phyloP scores from a whole-genome alignment of 1,140 invertebrate species.

The Littorina saxatilis region DNA sequence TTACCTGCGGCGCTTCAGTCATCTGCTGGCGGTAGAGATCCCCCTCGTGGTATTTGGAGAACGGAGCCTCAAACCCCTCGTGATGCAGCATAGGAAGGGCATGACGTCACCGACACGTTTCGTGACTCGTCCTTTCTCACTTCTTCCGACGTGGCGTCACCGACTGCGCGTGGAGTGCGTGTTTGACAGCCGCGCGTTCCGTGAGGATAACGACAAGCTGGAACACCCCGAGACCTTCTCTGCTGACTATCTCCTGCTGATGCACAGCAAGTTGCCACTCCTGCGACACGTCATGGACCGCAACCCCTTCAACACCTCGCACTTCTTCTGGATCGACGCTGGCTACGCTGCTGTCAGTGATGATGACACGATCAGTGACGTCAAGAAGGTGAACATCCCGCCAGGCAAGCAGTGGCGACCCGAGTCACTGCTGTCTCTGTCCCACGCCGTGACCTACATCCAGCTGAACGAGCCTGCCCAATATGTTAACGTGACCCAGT shows the following conservation, averaged over 20 bases:
- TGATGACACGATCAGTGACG: slow-evolving; percentile 12
- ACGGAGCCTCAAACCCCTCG: background rate
- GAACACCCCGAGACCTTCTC: slow-evolving; percentile 52
- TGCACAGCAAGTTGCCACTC: slow-evolving; percentile 55
- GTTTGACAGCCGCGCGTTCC: slow-evolving; percentile 41
- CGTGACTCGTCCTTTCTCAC: background rate
- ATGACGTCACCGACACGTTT: background rate
- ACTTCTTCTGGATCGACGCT: slow-evolving; percentile 58
- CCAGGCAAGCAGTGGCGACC: background rate
- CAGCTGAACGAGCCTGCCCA: background rate
- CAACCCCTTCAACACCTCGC: slow-evolving; percentile 46
- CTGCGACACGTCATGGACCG: slow-evolving; percentile 29
- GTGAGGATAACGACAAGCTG: slow-evolving; percentile 42
- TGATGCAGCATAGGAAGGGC: background rate
- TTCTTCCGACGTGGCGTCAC: slow-evolving; percentile 20
- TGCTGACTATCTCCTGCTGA: slow-evolving; percentile 47
- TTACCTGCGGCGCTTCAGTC: slow-evolving; percentile 30
- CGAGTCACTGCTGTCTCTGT: background rate
- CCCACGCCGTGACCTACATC: background rate
- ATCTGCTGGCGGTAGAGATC: slow-evolving; percentile 37
- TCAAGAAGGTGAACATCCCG: background rate
- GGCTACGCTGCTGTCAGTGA: slow-evolving; percentile 49
- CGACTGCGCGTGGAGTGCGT: slow-evolving; percentile 37
- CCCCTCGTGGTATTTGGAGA: slow-evolving; percentile 38
- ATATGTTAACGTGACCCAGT: slow-evolving; percentile 1